Percentiles rank a stretch among this genome's conserved stretches.
These are phyloP conservation scores for Acrossocheilus fasciatus DNA, from an alignment of 2,797 vertebrate species.

Conservation along the genomic window DNA sequence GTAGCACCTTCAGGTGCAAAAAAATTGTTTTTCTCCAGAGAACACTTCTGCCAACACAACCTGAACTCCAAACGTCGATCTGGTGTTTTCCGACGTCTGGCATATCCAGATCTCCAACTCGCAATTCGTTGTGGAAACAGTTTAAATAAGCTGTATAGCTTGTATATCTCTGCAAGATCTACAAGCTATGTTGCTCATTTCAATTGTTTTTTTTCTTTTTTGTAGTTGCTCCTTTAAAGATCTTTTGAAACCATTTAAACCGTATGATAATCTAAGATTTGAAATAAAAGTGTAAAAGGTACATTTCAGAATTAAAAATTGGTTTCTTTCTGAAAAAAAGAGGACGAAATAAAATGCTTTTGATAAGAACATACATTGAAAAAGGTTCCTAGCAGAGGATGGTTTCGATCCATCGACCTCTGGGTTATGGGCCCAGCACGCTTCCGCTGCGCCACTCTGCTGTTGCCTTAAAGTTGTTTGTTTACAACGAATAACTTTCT, in stretches of 20 bases:
- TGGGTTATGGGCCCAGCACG: constrained; percentile 87
- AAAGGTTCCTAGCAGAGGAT: constrained; percentile 75
- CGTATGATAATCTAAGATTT: neutral
- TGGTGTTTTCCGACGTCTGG: neutral
- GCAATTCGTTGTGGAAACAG: neutral
- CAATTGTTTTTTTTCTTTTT: no score
- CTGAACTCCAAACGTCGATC: neutral
- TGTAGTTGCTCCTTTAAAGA: neutral
- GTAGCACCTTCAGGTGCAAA: neutral
- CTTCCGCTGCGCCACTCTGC: constrained; percentile 86
- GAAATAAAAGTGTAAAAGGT: neutral
- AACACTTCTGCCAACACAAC: neutral
- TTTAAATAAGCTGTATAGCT: neutral
- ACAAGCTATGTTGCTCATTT: no score
- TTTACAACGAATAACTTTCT: fast-evolving
- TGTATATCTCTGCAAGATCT: no score
- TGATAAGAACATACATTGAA: neutral
- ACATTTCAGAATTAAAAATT: neutral
- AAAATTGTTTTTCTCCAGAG: no score
- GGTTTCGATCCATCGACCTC: constrained; percentile 85
- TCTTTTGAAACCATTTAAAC: neutral
- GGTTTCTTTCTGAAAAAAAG: neutral
- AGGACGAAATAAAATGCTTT: fast-evolving
- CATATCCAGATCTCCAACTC: neutral
- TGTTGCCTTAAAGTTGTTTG: fast-evolving